These are phyloP conservation scores for Epinephelus moara DNA, from an alignment of 2,113 vertebrate genomes.

Conservation along the genomic window DNA sequence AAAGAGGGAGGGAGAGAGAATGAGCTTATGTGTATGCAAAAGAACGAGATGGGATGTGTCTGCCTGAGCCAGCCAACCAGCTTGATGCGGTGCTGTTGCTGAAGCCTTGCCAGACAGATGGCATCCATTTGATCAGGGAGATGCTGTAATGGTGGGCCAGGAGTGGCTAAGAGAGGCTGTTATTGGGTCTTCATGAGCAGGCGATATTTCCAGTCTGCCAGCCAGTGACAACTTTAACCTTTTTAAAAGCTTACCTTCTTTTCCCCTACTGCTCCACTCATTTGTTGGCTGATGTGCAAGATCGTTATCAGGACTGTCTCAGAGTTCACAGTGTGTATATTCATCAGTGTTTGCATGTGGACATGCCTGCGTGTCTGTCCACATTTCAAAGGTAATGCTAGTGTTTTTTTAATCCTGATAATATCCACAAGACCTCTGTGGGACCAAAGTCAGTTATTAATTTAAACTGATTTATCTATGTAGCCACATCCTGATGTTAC, in stretches of 20 bases:
- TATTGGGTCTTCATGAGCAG: constrained; percentile 62
- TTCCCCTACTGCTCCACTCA: constrained; percentile 9
- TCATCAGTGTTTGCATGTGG: constrained; percentile 24
- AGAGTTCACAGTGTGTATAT: constrained; percentile 21
- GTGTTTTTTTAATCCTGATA: neutral
- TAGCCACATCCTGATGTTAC: neutral
- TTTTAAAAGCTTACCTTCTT: constrained; percentile 60
- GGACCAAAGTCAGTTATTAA: neutral
- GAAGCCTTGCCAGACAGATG: constrained; percentile 75
- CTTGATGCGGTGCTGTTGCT: constrained; percentile 54
- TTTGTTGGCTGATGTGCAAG: constrained; percentile 35
- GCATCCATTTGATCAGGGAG: constrained; percentile 77
- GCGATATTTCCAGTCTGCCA: constrained; percentile 43
- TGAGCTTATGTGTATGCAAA: constrained; percentile 59
- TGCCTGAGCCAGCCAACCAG: constrained; percentile 54
- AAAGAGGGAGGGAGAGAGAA: constrained; percentile 27
- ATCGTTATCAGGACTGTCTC: constrained; percentile 13
- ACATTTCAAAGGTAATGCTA: neutral
- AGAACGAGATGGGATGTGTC: constrained; percentile 43
- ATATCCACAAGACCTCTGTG: neutral
- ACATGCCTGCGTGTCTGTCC: neutral
- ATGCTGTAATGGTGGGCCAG: constrained; percentile 66
- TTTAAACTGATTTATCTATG: neutral
- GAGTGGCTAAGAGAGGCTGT: constrained; percentile 66
- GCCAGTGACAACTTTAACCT: constrained; percentile 68